These are phyloP conservation scores for Nesospiza acunhae DNA, from an alignment of 2,113 vertebrate species.

Conservation along the genomic window DNA sequence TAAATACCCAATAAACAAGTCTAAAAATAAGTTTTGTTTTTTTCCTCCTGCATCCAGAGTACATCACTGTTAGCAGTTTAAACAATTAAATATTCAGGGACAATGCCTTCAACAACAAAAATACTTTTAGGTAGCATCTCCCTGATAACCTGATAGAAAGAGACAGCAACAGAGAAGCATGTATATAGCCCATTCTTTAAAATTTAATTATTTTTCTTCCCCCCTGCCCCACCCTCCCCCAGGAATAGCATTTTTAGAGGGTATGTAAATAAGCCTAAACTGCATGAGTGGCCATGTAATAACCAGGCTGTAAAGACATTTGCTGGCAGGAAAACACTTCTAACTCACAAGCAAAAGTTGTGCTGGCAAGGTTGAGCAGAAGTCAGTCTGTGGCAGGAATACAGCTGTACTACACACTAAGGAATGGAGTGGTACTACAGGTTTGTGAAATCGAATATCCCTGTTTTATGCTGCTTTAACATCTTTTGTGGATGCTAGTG, in stretches of 20 bases:
- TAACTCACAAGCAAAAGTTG: constrained; percentile 24
- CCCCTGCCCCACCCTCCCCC: fast-evolving
- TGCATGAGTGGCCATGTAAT: neutral
- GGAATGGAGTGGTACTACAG: neutral
- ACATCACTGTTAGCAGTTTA: neutral
- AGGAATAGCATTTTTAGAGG: neutral
- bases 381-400: constrained; percentile 34
- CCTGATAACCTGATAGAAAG: neutral
- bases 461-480: constrained; percentile 25
- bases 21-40: neutral
- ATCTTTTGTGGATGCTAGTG: constrained; percentile 15
- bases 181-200: neutral
- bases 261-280: neutral
- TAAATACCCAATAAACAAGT: neutral
- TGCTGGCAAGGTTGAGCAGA: constrained; percentile 1
- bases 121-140: neutral
- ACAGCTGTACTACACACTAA: constrained; percentile 28
- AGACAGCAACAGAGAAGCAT: neutral
- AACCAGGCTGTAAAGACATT: constrained; percentile 15
- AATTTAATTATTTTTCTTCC: neutral
- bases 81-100: neutral
- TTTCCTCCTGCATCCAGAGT: neutral
- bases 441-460: neutral
- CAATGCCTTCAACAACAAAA: neutral
- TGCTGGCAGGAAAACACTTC: neutral